Base-by-base conservation (phyloP, 2,113 vertebrate species). In the Apteryx mantelli region DNA sequence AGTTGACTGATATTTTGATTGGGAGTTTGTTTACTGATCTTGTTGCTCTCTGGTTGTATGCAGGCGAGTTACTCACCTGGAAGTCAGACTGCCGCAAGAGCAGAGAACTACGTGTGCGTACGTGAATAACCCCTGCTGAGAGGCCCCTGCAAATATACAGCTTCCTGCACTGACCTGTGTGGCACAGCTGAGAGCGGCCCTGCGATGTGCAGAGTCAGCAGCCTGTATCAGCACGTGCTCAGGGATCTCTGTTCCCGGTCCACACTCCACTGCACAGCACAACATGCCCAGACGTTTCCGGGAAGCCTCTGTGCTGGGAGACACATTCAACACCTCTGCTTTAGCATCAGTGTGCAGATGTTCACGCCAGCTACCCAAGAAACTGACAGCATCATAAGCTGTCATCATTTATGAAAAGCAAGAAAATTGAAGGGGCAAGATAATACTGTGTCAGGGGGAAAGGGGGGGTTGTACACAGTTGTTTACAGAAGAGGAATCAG, bases 221-320 rank as follows among this genome's bases (percentile, higher is more conserved):
- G 78, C 42, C 56, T 60, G 53, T 88, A 95, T 30, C 89, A 87
- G 74, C 52, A 38, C 25, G 20, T 0, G 0, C 55, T 32, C 2
- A 0, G 55, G n/a, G 79, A 88, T 70, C 79, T 91, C 89, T 71
- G 32, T 70, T 89, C 83, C 61, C 65, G 42, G 81, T 38, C 88
- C 74, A 69, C 61, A 64, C 65, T 52, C 83, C 65, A n/a, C 0
- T 0, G 30, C 4, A 32, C 0, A 0, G 30, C 4, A 1, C 40
- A 50, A 1, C 1, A 2, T 38, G 65, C 46, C 55, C 44, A 32
- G 26, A 16, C 24, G 7, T 12, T 36, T 71, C 70, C 46, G 16
- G n/a, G 34, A 79, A 85, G 24, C 74, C 38, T 14, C 61, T 34
- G 13, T 40, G 10, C 46, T 3, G 25, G 42, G 16, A 42, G 25